Evolutionary conservation across 2,797 vertebrate genomes (phyloP).

Genomic region (Halcyon smyrnensis): DNA sequence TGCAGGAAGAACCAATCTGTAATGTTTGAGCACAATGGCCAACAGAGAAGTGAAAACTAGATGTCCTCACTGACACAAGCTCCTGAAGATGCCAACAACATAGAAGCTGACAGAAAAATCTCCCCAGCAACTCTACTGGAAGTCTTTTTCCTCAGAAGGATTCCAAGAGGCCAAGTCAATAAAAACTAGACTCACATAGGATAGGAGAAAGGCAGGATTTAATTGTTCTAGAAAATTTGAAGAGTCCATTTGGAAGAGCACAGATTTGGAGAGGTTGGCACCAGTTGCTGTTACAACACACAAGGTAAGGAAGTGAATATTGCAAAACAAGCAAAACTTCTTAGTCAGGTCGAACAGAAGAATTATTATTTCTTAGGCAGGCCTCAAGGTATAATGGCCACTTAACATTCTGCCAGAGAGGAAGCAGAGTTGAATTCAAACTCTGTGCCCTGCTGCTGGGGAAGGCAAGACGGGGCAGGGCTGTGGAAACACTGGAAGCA

Average conservation of each 20-base stretch:
- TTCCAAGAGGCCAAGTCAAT: neutral
- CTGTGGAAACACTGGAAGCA: neutral
- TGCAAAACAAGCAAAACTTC: slow-evolving; percentile 2
- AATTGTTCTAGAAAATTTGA: neutral
- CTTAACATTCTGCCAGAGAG: neutral
- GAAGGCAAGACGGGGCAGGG: neutral
- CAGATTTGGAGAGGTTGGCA: neutral
- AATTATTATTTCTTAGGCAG: neutral
- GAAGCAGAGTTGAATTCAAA: neutral
- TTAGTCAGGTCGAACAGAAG: neutral
- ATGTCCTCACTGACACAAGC: neutral
- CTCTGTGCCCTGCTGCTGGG: neutral
- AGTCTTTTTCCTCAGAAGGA: neutral
- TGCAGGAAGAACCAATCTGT: neutral
- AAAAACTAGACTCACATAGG: neutral
- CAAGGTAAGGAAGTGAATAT: neutral
- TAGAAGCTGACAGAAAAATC: neutral
- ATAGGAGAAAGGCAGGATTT: neutral
- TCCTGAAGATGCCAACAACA: neutral
- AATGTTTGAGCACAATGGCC: neutral
- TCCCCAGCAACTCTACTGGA: neutral
- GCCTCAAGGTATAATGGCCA: neutral
- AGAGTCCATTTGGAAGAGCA: neutral
- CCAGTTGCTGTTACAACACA: neutral
- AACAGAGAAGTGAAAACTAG: neutral